A percentile compares a stretch with the other conserved stretches of the same genome.
Evolutionary conservation across 2,797 vertebrate genomes (phyloP).

Genomic region (Bradypus variegatus): DNA sequence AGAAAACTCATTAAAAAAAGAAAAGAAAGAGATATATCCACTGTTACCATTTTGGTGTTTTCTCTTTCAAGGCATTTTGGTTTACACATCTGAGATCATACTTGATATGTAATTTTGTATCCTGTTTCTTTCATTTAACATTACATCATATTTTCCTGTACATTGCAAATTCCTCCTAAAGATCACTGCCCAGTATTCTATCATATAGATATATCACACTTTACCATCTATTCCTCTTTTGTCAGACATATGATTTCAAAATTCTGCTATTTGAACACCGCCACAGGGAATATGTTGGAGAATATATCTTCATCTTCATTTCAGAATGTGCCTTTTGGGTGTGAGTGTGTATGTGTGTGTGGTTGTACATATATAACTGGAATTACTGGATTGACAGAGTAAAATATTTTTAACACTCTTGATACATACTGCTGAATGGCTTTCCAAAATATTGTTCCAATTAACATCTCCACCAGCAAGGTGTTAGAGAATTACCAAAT

Average conservation of each 20-base stretch:
- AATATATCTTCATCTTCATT: conserved; percentile 17
- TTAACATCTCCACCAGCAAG: not conserved
- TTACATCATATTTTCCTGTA: not conserved
- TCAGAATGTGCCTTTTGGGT: too few species aligned
- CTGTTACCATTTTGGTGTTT: not conserved
- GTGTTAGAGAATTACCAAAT: not conserved
- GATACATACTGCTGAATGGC: not conserved
- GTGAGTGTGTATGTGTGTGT: too few species aligned
- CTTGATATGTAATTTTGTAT: not conserved
- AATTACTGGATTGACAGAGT: not conserved
- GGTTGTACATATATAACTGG: too few species aligned
- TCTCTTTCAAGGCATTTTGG: not conserved
- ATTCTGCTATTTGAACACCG: conserved; percentile 28
- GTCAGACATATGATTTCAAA: not conserved
- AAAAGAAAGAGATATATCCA: not conserved
- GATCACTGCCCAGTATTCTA: not conserved
- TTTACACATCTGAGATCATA: not conserved
- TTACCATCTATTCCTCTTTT: conserved; percentile 4
- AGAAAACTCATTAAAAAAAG: not conserved
- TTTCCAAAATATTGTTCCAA: not conserved
- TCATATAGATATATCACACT: not conserved
- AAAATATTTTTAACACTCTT: not conserved
- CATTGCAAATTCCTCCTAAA: conserved; percentile 34
- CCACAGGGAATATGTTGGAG: not conserved
- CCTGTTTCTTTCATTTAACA: not conserved